Evolutionary conservation across 1,140 invertebrate species (phyloP), one percentile per base, ranked within the genome.

Genomic region (Dendroctonus ponderosae): DNA sequence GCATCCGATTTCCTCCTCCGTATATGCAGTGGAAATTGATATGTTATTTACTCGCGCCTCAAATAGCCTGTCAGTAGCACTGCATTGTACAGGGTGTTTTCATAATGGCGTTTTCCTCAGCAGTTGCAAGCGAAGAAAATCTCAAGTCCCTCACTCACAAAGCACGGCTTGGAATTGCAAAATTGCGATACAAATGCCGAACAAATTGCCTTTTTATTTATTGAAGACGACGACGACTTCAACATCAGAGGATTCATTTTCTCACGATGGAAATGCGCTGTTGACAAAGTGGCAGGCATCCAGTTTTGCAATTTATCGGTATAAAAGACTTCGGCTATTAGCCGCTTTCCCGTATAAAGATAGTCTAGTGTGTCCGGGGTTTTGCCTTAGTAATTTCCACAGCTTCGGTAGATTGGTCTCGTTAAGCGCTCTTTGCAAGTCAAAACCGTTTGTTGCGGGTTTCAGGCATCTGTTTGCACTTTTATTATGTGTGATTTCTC

Each of bases 161-260:
- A 26, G 26, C 1, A 26, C 26, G 26, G 1, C 26, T 26, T 26
- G 26, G 26, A 26, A n/a, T n/a, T 7, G 46, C 46, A 48, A 48
- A 48, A 11, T 48, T 48, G 46, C 46, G 14, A 14, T 48, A 48
- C 46, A 48, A 48, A 48, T 48, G 14, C 46, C 11, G 14, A 48
- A 48, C 46, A 48, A 48, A 48, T 48, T 48, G 46, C 46, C 46
- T 48, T 48, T 48, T 48, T 48, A 48, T 48, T 48, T 48, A 48
- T 48, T 48, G 26, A 26, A 3, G 46, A 48, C 46, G 46, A 48
- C 11, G 46, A 5, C 11, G 11, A 7, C 46, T 48, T 48, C 14
- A 11, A 14, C 14, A 48, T 48, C 46, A 14, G 46, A 48, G 8
- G 46, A 48, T 48, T 48, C 46, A 48, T 48, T 48, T 48, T 48